Evolutionary conservation across 2,888 invertebrate species (phyloP).

Genomic region (Agonum fuliginosum): DNA sequence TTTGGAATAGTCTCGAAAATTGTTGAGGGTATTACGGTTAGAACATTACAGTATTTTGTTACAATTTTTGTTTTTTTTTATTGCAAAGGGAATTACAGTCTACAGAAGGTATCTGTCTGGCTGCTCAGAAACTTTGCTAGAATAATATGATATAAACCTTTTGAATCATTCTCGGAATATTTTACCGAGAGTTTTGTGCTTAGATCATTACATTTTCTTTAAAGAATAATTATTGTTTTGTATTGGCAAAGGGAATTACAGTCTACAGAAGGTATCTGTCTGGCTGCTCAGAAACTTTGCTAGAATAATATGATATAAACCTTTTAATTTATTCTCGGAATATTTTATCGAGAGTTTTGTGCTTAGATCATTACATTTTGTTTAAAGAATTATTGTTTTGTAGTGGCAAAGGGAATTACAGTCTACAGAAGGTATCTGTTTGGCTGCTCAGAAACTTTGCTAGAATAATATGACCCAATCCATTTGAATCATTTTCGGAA

Average conservation of each 20-base stretch:
- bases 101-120: constrained; percentile 28
- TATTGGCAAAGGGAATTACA: constrained; percentile 37
- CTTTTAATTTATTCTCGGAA: constrained; percentile 35
- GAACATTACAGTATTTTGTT: neutral
- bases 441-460: constrained; percentile 47
- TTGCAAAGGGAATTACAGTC: constrained; percentile 37
- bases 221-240: neutral
- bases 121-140: constrained; percentile 45
- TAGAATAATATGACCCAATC: constrained; percentile 4
- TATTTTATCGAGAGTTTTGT: constrained; percentile 53
- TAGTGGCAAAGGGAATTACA: constrained; percentile 36
- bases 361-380: neutral
- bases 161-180: constrained; percentile 37
- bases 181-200: constrained; percentile 47
- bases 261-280: constrained; percentile 29
- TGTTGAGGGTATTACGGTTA: constrained; percentile 44
- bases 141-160: constrained; percentile 10
- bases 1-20: constrained; percentile 39
- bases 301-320: constrained; percentile 4
- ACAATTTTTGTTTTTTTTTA: neutral
- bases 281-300: constrained; percentile 47
- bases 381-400: neutral
- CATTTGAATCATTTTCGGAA: constrained; percentile 33
- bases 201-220: neutral
- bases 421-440: constrained; percentile 30